Percentiles rank a stretch among this genome's conserved stretches.
These are phyloP conservation scores for Piezodorus guildinii DNA, from an alignment of 1,140 invertebrate genomes.

Conservation along the genomic window DNA sequence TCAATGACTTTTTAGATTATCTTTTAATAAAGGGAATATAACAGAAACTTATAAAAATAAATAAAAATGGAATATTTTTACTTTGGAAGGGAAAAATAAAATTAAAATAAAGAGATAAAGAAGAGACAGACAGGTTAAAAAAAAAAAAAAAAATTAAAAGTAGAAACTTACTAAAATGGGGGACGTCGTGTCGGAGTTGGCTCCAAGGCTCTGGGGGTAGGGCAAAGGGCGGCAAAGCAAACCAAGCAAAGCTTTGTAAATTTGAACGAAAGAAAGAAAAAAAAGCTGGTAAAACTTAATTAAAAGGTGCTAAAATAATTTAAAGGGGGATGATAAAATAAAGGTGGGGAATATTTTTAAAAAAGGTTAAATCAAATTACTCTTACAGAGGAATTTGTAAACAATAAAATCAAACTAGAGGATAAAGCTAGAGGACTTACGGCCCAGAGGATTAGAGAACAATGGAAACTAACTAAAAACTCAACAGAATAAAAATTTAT, in stretches of 20 bases:
- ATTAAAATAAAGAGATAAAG: not conserved
- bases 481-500: too few relatives aligned
- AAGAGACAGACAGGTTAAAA: not conserved
- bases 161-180: slow-evolving; percentile 10
- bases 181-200: slow-evolving; percentile 6
- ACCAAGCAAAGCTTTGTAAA: slow-evolving; percentile 2
- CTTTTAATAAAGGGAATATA: too few relatives aligned
- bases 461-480: not conserved
- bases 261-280: not conserved
- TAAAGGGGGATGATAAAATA: not conserved
- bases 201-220: slow-evolving; percentile 1
- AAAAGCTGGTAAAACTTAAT: not conserved
- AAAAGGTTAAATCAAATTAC: too few relatives aligned
- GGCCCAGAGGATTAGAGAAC: slow-evolving; percentile 3
- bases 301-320: not conserved
- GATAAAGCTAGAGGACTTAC: not conserved
- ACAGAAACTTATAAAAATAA: too few relatives aligned
- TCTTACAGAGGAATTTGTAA: too few relatives aligned
- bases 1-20: too few relatives aligned
- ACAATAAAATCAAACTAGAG: too few relatives aligned
- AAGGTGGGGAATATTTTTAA: not conserved
- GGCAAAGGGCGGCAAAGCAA: not conserved
- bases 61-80: too few relatives aligned
- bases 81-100: too few relatives aligned
- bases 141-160: slow-evolving; percentile 6